These are phyloP conservation scores for Calcarius ornatus DNA, from an alignment of 2,113 vertebrate genomes.

Conservation along the genomic window DNA sequence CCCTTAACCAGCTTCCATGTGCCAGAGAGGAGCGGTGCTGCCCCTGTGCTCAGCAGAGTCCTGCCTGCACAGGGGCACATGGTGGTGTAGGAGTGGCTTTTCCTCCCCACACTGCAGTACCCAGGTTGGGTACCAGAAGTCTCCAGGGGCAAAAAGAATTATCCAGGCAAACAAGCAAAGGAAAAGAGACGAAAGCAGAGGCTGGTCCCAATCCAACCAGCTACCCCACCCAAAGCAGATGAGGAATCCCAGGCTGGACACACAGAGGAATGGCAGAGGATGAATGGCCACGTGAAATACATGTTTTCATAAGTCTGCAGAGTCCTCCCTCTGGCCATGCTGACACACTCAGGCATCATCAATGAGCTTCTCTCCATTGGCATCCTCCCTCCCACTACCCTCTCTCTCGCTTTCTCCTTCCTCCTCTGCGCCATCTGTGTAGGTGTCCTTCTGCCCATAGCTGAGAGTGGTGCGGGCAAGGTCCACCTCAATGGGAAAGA, in stretches of 20 bases:
- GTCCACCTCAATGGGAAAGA: constrained; percentile 98
- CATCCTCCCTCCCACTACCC: constrained; percentile 51
- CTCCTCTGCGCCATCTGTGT: constrained; percentile 81
- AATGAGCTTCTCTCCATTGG: constrained; percentile 87
- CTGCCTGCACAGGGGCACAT: neutral
- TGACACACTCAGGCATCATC: constrained; percentile 72
- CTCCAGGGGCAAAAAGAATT: neutral
- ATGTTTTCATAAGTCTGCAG: neutral
- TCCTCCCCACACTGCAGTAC: neutral
- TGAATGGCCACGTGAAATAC: neutral
- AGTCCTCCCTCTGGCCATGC: neutral
- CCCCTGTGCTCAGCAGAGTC: neutral
- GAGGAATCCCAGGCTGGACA: constrained; percentile 6
- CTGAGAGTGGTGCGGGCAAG: constrained; percentile 90
- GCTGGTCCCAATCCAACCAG: neutral
- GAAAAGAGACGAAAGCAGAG: neutral
- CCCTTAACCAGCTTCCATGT: neutral
- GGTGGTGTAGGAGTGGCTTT: accelerated
- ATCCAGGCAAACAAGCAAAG: constrained; percentile 6
- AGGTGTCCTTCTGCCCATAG: constrained; percentile 82
- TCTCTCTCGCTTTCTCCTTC: constrained; percentile 42
- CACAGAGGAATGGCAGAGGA: constrained; percentile 8
- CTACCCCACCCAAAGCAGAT: neutral
- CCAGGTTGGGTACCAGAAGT: neutral
- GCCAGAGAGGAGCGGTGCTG: neutral